Evolutionary conservation across 2,797 vertebrate species (phyloP), one percentile per base, ranked within the genome.

Genomic region (Acestrorhynchus altus): DNA sequence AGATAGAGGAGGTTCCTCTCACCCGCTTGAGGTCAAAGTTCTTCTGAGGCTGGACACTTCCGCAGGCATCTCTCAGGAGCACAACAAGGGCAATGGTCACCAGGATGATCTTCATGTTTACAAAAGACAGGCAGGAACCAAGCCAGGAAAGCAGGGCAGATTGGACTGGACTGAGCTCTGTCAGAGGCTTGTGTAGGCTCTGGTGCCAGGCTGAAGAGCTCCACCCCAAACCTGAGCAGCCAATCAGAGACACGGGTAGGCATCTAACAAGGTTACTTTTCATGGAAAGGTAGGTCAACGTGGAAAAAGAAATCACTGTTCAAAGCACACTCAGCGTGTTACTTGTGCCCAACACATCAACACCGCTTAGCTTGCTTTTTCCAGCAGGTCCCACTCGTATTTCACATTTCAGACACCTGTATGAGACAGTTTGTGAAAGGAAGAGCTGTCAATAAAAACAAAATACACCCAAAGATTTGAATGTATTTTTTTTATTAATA

Each of bases 21-120:
- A 95, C 94, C 91, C 78, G 87, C 81, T 90, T 92, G 54, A 92
- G 74, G 87, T 87, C 90, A 80, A 95, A 94, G 63, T 93, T 92
- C 76, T 74, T 92, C 88, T 93, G 92, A 0, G 93, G 91, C 84
- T 89, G 91, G 73, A 93, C 74, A 11, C 90, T 86, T 1, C 89
- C 90, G 0, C 80, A 74, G 16, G 75, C 81, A 74, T 79, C 80
- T 63, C 79, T 84, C 74, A 78, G 56, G 46, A 87, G 20, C 81
- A 84, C 87, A 86, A 79, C 86, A 87, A 91, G 86, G 86, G 82
- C 84, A 60, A 90, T 78, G 10, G 87, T 74, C 52, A 83, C 46
- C 79, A 80, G 74, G 7, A 80, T 39, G 57, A 87, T 86, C 88
- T 87, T 90, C 92, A 93, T 94, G 86, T 76, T 83, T 60, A 54